Evolutionary conservation across 2,888 invertebrate species (phyloP).

Genomic region (Malthinus flaveolus): DNA sequence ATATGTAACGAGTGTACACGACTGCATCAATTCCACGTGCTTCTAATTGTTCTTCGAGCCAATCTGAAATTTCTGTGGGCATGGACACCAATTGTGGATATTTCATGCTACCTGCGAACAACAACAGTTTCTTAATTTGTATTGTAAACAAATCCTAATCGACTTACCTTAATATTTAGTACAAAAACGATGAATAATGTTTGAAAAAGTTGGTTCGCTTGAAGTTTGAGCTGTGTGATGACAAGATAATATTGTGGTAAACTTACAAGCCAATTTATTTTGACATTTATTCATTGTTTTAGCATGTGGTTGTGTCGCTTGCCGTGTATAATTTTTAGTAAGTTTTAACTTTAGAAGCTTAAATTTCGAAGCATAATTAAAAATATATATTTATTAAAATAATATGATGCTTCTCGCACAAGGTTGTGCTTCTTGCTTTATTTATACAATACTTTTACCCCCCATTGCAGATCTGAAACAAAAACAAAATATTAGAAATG

Average conservation of each 20-base stretch:
- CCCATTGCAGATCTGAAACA: conserved; percentile 49
- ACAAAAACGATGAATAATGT: conserved; percentile 39
- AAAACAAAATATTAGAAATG: conserved; percentile 14
- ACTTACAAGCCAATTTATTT: conserved; percentile 28
- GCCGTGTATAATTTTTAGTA: not conserved
- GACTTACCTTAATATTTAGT: conserved; percentile 43
- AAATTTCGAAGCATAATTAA: conserved; percentile 35
- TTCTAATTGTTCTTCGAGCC: conserved; percentile 76
- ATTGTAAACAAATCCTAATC: not conserved
- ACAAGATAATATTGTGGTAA: conserved; percentile 30
- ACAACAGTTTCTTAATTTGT: not conserved
- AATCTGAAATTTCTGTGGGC: conserved; percentile 71
- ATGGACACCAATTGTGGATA: conserved; percentile 64
- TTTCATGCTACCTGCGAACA: conserved; percentile 58
- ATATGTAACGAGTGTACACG: conserved; percentile 67
- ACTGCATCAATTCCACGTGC: conserved; percentile 74
- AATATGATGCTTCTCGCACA: conserved; percentile 20
- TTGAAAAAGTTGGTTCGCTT: conserved; percentile 42
- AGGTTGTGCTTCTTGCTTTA: conserved; percentile 35
- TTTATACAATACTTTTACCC: conserved; percentile 42
- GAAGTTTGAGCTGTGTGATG: conserved; percentile 32
- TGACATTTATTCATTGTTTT: conserved; percentile 37
- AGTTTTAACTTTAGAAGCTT: not conserved
- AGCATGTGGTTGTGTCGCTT: conserved; percentile 10
- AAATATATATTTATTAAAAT: conserved; percentile 27